A percentile compares a stretch with the other conserved stretches of the same genome.
These are phyloP conservation scores for Linurgus olivaceus DNA, from an alignment of 2,797 vertebrate species.

Conservation along the genomic window DNA sequence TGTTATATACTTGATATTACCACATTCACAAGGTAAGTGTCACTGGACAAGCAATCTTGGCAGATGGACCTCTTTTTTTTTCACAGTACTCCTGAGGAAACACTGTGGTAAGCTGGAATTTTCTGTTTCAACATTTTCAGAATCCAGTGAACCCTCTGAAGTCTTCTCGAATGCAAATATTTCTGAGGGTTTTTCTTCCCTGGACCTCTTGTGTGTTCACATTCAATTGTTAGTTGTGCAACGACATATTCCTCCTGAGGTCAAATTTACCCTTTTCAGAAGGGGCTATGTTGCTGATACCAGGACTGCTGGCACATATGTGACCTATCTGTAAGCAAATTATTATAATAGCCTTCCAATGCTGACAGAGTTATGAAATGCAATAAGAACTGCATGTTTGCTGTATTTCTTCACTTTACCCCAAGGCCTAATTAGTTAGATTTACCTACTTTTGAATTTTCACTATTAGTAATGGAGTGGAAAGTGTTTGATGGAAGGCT, in stretches of 20 bases:
- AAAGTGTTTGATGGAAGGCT: not conserved
- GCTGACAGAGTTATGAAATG: not conserved
- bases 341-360: not conserved
- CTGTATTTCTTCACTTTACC: not conserved
- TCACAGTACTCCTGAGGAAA: not conserved
- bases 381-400: not conserved
- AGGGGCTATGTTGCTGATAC: not conserved
- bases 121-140: not conserved
- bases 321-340: not conserved
- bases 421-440: not conserved
- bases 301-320: not conserved
- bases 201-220: rapidly evolving
- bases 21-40: not conserved
- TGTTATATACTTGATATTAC: not conserved
- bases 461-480: not conserved
- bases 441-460: not conserved
- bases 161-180: not conserved
- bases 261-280: not conserved
- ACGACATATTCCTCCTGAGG: not conserved
- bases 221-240: not conserved
- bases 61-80: not conserved
- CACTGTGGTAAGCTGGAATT: not conserved
- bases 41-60: not conserved
- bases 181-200: not conserved
- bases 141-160: not conserved